Evolutionary conservation across 2,113 vertebrate genomes (phyloP).

Genomic region (Alexandromys fortis): DNA sequence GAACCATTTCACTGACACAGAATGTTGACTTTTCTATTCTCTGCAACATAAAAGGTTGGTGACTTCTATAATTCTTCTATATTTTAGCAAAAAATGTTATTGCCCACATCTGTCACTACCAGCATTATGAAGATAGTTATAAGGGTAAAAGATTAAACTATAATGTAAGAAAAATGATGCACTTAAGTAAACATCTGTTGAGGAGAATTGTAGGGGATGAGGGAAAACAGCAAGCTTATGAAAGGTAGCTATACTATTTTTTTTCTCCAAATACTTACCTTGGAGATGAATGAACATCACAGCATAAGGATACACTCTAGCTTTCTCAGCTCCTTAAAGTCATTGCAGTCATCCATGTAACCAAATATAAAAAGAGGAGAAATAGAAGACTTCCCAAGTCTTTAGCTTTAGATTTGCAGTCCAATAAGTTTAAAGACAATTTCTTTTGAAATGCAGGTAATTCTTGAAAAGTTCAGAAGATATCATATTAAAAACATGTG

Average conservation of each 20-base stretch:
- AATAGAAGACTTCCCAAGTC: constrained; percentile 29
- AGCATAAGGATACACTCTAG: background rate
- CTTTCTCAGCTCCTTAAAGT: constrained; percentile 3
- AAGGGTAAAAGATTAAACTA: constrained; percentile 4
- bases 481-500: constrained; percentile 46
- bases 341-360: background rate
- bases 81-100: background rate
- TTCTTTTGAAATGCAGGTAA: constrained; percentile 33
- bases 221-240: background rate
- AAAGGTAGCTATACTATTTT: background rate
- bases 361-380: background rate
- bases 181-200: background rate
- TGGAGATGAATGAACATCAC: background rate
- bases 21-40: background rate
- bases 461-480: constrained; percentile 59
- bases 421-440: constrained; percentile 24
- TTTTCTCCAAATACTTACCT: background rate
- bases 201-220: background rate
- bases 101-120: background rate
- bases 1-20: background rate
- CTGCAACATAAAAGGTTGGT: background rate
- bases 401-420: constrained; percentile 28
- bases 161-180: background rate
- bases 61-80: background rate
- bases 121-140: background rate